phyloP scores from a whole-genome alignment of 2,113 vertebrate species.

The Cathartes aura region DNA sequence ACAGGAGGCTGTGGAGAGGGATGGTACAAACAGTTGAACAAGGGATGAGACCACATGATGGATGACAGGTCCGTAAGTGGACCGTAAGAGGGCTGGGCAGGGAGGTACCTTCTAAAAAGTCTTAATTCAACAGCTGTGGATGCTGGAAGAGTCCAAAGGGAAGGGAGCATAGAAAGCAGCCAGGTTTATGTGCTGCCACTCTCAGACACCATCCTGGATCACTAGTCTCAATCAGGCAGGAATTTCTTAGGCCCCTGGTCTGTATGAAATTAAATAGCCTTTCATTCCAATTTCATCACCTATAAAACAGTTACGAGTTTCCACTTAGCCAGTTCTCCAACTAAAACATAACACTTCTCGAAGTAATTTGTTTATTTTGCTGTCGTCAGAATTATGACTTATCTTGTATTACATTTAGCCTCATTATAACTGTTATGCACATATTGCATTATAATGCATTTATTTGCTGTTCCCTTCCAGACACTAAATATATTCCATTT shows the following conservation, averaged over 20 bases:
- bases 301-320: neutral
- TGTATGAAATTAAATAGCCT: neutral
- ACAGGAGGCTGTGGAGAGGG: neutral
- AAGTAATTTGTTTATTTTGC: neutral
- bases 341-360: neutral
- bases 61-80: neutral
- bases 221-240: neutral
- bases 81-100: neutral
- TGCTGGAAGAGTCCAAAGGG: neutral
- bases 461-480: neutral
- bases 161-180: neutral
- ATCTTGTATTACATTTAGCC: neutral
- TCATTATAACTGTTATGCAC: neutral
- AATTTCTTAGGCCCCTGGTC: neutral
- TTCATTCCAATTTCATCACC: neutral
- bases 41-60: neutral
- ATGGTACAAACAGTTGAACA: fast-evolving
- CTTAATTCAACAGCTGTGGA: neutral
- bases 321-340: neutral
- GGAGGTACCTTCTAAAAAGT: neutral
- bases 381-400: neutral
- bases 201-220: neutral
- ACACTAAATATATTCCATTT: neutral
- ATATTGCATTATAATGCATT: neutral
- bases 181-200: neutral